Conservation (phyloP, 2,113 vertebrate species). For the Lonchura striata region DNA sequence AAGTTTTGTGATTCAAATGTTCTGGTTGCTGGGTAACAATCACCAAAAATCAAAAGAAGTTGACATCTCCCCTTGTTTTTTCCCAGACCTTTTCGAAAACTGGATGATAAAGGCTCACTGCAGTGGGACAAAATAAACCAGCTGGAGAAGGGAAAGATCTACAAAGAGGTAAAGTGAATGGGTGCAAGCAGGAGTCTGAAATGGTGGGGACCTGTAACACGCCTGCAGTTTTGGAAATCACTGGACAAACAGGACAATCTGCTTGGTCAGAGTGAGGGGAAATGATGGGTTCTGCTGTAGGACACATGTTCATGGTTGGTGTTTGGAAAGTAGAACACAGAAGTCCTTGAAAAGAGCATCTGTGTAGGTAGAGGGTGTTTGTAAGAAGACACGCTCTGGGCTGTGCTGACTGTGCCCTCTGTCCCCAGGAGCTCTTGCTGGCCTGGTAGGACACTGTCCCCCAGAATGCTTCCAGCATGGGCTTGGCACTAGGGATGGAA, state of each 20-base stretch:
- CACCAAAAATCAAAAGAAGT: not conserved
- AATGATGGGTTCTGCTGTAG: not conserved
- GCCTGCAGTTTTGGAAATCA: not conserved
- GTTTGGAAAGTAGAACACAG: not conserved
- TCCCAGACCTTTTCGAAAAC: conserved; percentile 78
- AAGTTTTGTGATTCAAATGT: not conserved
- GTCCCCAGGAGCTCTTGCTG: not conserved
- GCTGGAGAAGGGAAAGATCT: conserved; percentile 82
- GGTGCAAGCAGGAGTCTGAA: not conserved
- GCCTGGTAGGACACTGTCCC: not conserved
- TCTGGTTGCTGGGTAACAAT: not conserved
- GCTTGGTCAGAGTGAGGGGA: not conserved
- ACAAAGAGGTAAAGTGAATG: conserved; percentile 75
- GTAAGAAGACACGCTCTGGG: rapidly evolving
- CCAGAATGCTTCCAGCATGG: not conserved
- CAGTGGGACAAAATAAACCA: conserved; percentile 82
- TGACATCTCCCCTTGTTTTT: not conserved
- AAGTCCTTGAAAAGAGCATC: not conserved
- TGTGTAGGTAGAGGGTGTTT: not conserved
- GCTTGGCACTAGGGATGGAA: not conserved
- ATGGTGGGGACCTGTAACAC: not conserved
- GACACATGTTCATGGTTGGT: not conserved
- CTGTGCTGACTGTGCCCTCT: not conserved
- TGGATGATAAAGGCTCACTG: conserved; percentile 78
- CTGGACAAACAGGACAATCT: not conserved